These are phyloP conservation scores for Teleiodes luculella DNA, from an alignment of 2,888 invertebrate genomes.

Conservation along the genomic window DNA sequence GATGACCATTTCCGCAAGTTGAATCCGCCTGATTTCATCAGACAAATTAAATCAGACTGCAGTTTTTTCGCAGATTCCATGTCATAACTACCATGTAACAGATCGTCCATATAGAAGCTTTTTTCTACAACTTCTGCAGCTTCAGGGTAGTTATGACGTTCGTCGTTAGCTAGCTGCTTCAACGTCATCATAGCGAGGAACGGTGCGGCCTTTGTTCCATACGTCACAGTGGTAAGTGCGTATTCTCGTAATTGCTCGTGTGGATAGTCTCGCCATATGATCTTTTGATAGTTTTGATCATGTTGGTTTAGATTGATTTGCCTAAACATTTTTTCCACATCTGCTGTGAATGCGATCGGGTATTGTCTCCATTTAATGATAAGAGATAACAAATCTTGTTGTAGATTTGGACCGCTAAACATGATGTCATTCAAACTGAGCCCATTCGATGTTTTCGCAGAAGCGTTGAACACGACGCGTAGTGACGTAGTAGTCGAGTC, in stretches of 20 bases:
- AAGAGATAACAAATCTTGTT: neutral
- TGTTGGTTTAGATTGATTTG: neutral
- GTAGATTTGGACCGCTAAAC: neutral
- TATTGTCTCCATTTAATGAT: conserved; percentile 2
- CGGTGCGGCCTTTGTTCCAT: conserved; percentile 2
- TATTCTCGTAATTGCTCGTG: neutral
- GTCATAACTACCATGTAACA: conserved; percentile 16
- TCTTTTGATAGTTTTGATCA: neutral
- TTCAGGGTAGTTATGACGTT: conserved; percentile 8
- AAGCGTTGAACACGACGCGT: neutral
- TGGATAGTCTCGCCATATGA: neutral
- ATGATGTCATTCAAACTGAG: neutral
- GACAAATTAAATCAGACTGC: conserved; percentile 13
- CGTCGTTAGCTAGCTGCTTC: conserved; percentile 18
- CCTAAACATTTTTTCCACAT: neutral
- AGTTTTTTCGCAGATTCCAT: conserved; percentile 13
- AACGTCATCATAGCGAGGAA: conserved; percentile 22
- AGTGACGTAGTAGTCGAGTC: neutral
- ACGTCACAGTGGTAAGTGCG: neutral
- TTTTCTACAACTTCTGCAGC: conserved; percentile 9
- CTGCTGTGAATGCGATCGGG: neutral
- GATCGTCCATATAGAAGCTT: too few relatives aligned
- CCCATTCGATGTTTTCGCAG: neutral
- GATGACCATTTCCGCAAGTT: conserved; percentile 16
- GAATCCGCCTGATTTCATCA: too few relatives aligned